phyloP scores from a whole-genome alignment of 2,113 vertebrate species.

The Xenopus borealis region DNA sequence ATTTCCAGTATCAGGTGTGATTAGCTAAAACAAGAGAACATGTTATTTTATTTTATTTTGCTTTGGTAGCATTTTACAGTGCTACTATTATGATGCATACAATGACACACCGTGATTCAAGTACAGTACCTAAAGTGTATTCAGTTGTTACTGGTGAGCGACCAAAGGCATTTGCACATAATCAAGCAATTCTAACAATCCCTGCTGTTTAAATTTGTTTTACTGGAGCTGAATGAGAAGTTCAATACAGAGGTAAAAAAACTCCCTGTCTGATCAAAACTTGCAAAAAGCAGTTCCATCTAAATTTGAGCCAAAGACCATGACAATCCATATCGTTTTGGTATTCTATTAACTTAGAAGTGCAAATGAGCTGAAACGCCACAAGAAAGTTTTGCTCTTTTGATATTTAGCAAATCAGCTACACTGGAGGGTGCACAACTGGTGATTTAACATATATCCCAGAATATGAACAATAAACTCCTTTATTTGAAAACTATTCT shows the following conservation, averaged over 20 bases:
- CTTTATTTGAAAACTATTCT: too few species aligned
- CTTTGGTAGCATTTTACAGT: too few species aligned
- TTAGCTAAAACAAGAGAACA: too few species aligned
- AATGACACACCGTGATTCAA: too few species aligned
- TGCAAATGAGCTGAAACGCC: background rate
- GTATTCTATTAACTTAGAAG: slow-evolving; percentile 7
- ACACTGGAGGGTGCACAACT: background rate
- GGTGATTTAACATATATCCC: slow-evolving; percentile 3
- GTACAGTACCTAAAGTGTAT: too few species aligned
- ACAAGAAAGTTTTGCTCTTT: background rate
- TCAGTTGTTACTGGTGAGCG: too few species aligned
- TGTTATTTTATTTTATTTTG: too few species aligned
- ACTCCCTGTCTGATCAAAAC: background rate
- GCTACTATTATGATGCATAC: too few species aligned
- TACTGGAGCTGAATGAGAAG: background rate
- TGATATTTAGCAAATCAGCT: slow-evolving; percentile 1
- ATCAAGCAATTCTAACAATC: background rate
- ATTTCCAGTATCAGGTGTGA: too few species aligned
- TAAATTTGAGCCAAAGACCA: background rate
- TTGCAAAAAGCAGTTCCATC: background rate
- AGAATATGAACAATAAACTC: too few species aligned
- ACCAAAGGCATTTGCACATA: background rate
- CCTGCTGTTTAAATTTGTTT: background rate
- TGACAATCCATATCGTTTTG: background rate
- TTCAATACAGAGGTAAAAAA: background rate